phyloP scores from a whole-genome alignment of 1,140 invertebrate genomes.

The Bombus impatiens region DNA sequence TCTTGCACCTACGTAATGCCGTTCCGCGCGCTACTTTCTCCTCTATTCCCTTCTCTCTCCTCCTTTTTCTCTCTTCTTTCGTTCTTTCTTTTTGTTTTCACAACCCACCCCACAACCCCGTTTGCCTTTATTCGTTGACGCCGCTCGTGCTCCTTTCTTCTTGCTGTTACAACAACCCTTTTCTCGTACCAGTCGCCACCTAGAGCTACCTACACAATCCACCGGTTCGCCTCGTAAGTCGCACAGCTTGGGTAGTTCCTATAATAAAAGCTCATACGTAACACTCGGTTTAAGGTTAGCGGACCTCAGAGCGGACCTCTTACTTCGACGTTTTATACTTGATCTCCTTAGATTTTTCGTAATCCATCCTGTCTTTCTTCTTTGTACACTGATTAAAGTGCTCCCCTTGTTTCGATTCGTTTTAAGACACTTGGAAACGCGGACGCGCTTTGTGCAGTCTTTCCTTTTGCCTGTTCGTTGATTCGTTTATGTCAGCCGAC shows the following conservation, averaged over 20 bases:
- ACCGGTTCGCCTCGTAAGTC: constrained; percentile 73
- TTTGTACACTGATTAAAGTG: no score
- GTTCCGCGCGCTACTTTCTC: constrained; percentile 30
- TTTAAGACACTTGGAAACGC: background rate
- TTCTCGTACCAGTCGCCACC: constrained; percentile 13
- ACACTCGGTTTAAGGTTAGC: background rate
- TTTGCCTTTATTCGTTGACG: constrained; percentile 28
- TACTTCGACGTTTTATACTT: background rate
- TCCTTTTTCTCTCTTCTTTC: constrained; percentile 28
- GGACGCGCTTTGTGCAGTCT: no score
- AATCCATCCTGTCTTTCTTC: background rate
- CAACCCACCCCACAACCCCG: constrained; percentile 27
- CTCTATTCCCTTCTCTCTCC: constrained; percentile 5
- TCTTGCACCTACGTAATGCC: constrained; percentile 41
- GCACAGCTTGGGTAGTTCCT: constrained; percentile 71
- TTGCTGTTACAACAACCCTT: constrained; percentile 17
- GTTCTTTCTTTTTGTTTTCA: constrained; percentile 7
- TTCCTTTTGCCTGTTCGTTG: background rate
- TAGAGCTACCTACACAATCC: constrained; percentile 26
- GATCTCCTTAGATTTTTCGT: background rate
- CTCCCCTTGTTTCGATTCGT: background rate
- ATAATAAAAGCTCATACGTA: constrained; percentile 60
- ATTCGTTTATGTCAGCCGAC: background rate
- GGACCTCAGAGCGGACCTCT: background rate
- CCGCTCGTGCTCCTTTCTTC: constrained; percentile 20